A percentile compares a stretch with the other conserved stretches of the same genome.
phyloP scores from a whole-genome alignment of 2,113 vertebrate species.

The Rhadina sibilatrix region DNA sequence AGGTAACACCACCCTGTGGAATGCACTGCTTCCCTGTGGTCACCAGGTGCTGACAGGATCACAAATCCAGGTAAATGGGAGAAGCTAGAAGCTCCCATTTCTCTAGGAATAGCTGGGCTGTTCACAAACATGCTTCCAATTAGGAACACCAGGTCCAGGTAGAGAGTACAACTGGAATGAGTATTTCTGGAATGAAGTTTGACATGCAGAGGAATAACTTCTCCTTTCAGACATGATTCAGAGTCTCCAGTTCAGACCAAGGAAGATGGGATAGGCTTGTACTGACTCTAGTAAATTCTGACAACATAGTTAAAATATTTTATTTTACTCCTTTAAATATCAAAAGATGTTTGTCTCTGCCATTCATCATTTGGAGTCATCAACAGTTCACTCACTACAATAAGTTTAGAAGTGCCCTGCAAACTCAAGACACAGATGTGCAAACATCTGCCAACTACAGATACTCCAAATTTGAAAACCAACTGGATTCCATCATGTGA shows the following conservation, averaged over 20 bases:
- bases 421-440: neutral
- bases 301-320: rapidly evolving
- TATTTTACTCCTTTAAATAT: neutral
- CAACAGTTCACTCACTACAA: neutral
- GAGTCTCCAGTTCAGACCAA: neutral
- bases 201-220: neutral
- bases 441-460: neutral
- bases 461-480: neutral
- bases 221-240: neutral
- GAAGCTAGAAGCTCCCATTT: neutral
- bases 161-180: neutral
- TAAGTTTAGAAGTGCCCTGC: neutral
- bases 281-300: neutral
- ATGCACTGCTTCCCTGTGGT: neutral
- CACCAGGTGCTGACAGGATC: neutral
- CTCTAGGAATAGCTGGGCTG: neutral
- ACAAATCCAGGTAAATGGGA: neutral
- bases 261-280: neutral
- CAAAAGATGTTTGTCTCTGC: neutral
- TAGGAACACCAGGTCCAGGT: neutral
- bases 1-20: neutral
- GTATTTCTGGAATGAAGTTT: neutral
- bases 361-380: neutral
- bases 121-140: neutral
- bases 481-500: neutral